phyloP scores from a whole-genome alignment of 1,140 invertebrate genomes.

The Leucophenga varia region DNA sequence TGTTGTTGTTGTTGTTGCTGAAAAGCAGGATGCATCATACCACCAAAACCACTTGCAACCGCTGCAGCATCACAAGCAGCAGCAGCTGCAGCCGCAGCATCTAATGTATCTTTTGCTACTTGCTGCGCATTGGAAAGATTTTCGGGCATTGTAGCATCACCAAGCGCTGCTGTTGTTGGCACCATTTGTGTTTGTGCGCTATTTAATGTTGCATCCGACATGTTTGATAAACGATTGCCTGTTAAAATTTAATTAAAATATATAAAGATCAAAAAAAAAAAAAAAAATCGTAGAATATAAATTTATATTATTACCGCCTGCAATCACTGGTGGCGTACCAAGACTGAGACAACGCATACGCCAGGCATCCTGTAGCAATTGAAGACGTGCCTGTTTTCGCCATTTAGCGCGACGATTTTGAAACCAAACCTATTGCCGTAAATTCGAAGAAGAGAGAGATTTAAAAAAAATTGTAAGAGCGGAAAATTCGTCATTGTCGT shows the following conservation, averaged over 20 bases:
- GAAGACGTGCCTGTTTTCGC: constrained; percentile 82
- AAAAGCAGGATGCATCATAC: constrained; percentile 55
- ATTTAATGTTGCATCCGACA: neutral
- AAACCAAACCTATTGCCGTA: constrained; percentile 84
- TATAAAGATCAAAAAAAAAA: no score
- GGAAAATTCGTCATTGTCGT: no score
- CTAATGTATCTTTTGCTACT: no score
- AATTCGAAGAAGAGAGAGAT: no score
- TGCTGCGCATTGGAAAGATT: constrained; percentile 37
- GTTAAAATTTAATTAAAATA: no score
- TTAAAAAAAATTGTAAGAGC: no score
- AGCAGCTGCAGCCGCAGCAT: no score
- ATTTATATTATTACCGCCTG: constrained; percentile 38
- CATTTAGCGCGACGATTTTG: constrained; percentile 86
- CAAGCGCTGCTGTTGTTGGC: constrained; percentile 5
- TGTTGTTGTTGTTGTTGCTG: constrained; percentile 36
- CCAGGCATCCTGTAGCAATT: constrained; percentile 85
- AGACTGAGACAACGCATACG: constrained; percentile 82
- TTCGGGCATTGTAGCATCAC: constrained; percentile 22
- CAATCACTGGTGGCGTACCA: constrained; percentile 63
- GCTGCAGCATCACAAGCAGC: no score
- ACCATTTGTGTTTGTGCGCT: constrained; percentile 6
- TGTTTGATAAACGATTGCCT: no score
- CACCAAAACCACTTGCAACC: no score
- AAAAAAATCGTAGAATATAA: no score